Evolutionary conservation across 1,140 invertebrate species (phyloP), one percentile per base, ranked within the genome.

Genomic region (Drosophila parabipectinata): DNA sequence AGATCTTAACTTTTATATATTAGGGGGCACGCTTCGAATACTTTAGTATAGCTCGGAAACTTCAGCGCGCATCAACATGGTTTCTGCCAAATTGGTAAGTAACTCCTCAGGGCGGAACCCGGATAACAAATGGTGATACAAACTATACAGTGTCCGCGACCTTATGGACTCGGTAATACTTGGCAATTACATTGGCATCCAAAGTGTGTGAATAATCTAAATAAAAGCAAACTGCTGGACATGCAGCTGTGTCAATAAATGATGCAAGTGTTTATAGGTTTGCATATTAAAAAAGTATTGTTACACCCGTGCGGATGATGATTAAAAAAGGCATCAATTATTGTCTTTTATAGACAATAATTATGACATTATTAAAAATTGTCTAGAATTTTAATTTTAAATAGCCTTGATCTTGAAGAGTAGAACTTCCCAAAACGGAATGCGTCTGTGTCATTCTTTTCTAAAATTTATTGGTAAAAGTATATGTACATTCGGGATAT

Each of bases 71-170:
- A 80, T 78, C 79, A 91, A 63, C 75, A 91, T 91, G 90, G 74
- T 75, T 55, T 79, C 90, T 54, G 75, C 85, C 26, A 91, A 91
- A 75, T 77, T 91, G 90, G 90, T 91, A 55, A 87, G 90, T 74
- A 52, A n/a, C 15, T 10, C 15, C 10, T 24, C 14, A 34, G 45
- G 57, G 32, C 50, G 52, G 34, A 45, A 51, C 47, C 32, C 26
- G 47, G 21, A 5, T 41, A 6, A 10, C 6, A 47, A 47, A 24
- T 12, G 24, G 24, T 12, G 15, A 5, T 37, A 44, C 14, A 18
- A 44, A 15, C n/a, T 30, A 4, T 15, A 14, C 47, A n/a, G 10
- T 26, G 47, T 12, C 47, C 66, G 30, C 37, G 39, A 68, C 30
- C 62, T 34, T 47, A 34, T 18, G 28, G 1, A 37, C 18, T 21